Evolutionary conservation across 2,888 invertebrate genomes (phyloP), one percentile per base, ranked within the genome.

Genomic region (Leptopilina syphax): DNA sequence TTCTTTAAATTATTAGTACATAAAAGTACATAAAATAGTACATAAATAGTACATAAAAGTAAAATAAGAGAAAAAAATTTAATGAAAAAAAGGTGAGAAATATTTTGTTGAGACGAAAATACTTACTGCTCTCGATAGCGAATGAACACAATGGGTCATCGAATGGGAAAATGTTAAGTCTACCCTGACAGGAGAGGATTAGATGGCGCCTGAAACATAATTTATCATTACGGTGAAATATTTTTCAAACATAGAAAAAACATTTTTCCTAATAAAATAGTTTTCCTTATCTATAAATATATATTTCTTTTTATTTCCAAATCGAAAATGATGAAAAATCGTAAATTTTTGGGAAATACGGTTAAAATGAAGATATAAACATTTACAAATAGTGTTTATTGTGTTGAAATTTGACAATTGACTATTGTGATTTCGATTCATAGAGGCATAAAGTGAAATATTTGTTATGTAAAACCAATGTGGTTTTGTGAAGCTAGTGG

Each of bases 61-160:
- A 18, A 18, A 18, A 18, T 18, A 18, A 60, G 18, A 60, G 3
- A 63, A 24, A 63, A 24, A 63, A 18, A 63, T 44, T 44, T 44
- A n/a, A n/a, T 44, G 9, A 44, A 67, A 18, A 24, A 34, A 34
- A 34, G 4, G 34, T 34, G 5, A 10, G 9, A 18, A 63, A 70
- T 68, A 80, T 8, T 60, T 65, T 70, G n/a, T 60, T 60, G n/a
- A 27, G 12, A 73, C 27, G 65, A 76, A 63, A 67, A 84, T 93
- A 97, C 97, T 97, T 95, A 98, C 97, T 97, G 94, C 97, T 98
- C 94, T 98, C 98, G 95, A 98, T 96, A 91, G 98, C 96, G 94
- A 98, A 98, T 93, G 97, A 96, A 94, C 98, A 98, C 93, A 96
- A 95, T 89, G 98, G 98, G 94, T 98, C 97, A 93, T 98, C 98